phyloP scores from a whole-genome alignment of 2,113 vertebrate species.

The Bufo gargarizans region DNA sequence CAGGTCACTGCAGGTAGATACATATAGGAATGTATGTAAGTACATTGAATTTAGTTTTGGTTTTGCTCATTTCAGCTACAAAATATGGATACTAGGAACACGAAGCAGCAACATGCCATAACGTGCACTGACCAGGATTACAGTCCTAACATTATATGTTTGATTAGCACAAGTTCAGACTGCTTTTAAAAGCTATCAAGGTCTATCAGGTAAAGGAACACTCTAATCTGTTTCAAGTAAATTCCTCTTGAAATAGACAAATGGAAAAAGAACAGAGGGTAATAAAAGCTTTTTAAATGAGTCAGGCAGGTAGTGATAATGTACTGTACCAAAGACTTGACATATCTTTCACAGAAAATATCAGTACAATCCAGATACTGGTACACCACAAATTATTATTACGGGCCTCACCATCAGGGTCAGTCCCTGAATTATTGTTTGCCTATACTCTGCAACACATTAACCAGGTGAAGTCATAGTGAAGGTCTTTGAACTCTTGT shows the following conservation, averaged over 20 bases:
- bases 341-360: background rate
- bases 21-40: background rate
- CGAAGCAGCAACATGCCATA: background rate
- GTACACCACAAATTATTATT: background rate
- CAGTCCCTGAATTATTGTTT: background rate
- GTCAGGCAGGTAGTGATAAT: background rate
- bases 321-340: background rate
- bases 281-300: constrained; percentile 5
- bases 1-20: background rate
- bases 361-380: background rate
- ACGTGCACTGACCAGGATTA: background rate
- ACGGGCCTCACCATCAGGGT: background rate
- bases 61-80: background rate
- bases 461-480: background rate
- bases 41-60: background rate
- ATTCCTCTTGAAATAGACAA: background rate
- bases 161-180: background rate
- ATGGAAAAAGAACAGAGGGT: background rate
- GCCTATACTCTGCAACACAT: background rate
- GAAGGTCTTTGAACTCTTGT: background rate
- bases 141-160: background rate
- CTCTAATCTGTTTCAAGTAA: background rate
- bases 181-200: background rate
- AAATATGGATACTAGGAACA: background rate
- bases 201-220: background rate